phyloP scores from a whole-genome alignment of 2,797 vertebrate genomes.

The Gobionotothen gibberifrons region DNA sequence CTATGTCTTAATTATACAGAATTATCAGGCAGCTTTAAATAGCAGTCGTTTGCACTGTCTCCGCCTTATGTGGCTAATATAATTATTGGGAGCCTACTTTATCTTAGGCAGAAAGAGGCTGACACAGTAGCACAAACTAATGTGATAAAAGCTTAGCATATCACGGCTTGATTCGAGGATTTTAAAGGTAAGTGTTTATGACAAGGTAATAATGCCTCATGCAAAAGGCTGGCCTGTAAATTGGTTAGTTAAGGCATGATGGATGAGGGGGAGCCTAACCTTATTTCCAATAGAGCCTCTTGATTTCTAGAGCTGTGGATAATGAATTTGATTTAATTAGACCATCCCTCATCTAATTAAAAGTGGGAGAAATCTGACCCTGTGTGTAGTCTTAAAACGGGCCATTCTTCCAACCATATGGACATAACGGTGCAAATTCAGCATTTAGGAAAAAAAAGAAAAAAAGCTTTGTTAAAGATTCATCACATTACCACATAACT shows the following conservation, averaged over 20 bases:
- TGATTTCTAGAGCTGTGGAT: constrained; percentile 97
- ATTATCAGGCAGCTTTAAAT: constrained; percentile 86
- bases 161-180: constrained; percentile 89
- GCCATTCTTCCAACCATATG: constrained; percentile 47
- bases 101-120: constrained; percentile 97
- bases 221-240: constrained; percentile 96
- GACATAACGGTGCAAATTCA: constrained; percentile 37
- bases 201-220: constrained; percentile 99
- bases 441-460: constrained; percentile 21
- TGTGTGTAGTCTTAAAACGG: constrained; percentile 73
- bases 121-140: constrained; percentile 97
- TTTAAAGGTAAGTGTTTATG: constrained; percentile 99
- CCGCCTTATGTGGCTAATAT: constrained; percentile 85
- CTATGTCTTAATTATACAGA: constrained; percentile 85
- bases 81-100: constrained; percentile 93
- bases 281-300: constrained; percentile 94
- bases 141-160: constrained; percentile 98
- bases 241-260: constrained; percentile 99
- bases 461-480: constrained; percentile 23
- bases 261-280: constrained; percentile 95
- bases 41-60: constrained; percentile 82
- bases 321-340: constrained; percentile 99
- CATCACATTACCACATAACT: constrained; percentile 29
- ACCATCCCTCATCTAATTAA: constrained; percentile 95
- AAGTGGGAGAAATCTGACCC: constrained; percentile 92